Evolutionary conservation across 2,113 vertebrate species (phyloP), one percentile per base, ranked within the genome.

Genomic region (Paratilapia polleni): DNA sequence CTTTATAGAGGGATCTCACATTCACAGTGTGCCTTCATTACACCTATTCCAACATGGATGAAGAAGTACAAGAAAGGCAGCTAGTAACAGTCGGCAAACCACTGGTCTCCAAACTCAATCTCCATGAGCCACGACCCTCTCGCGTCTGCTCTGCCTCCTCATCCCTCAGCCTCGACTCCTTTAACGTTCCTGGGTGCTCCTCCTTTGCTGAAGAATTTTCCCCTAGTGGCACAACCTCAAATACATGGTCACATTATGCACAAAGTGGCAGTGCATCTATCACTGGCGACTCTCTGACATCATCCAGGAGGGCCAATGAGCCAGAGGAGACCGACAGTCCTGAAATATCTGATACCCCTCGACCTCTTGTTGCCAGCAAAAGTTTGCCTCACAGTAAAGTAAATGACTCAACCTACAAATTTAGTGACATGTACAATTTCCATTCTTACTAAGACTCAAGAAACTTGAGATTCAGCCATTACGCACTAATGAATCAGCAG

Each of bases 61-160:
- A 97, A 11, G 96, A 96, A 4, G 81, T 97, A 28, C 92, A 96
- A 85, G 97, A 97, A 90, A 87, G 81, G 66, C 87, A 87, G 83
- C 26, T 0, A 0, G 94, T 97, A 24, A 95, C 84, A 0, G 95
- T 97, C 57, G 97, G 97, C 12, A 97, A 96, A 91, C 97, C 97
- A 0, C 96, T 97, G 83, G 97, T 97, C 0, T 97, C 97, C 85
- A 97, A 97, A 90, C 97, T 97, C 81, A 97, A 97, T 84, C 95
- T 97, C 77, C 85, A 94, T 10, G 89, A 96, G 60, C 85, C 91
- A 10, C 86, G 89, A 34, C 7, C 38, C 0, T 28, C 89, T 22
- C 52, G 5, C 1, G 6, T 31, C 75, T 77, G 38, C 80, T 91
- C 94, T 17, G 5, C 77, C 5, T 82, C 87, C 24, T 86, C 90